These are phyloP conservation scores for Todiramphus saurophagus DNA, from an alignment of 2,113 vertebrate genomes.

Conservation along the genomic window DNA sequence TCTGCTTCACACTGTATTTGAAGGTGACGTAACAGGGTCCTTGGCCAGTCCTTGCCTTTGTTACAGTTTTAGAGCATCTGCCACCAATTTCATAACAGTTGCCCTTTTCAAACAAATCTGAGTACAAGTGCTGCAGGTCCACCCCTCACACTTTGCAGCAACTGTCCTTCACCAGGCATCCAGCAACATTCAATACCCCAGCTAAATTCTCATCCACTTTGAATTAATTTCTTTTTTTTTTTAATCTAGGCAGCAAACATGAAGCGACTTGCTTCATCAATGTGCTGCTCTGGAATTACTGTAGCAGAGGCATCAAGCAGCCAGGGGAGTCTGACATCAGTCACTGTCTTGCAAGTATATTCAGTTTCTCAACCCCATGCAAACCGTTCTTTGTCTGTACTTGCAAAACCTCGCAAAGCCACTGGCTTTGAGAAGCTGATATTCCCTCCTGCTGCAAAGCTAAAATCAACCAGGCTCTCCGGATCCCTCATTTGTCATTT, in stretches of 20 bases:
- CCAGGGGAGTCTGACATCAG: constrained; percentile 44
- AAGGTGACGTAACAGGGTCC: not conserved
- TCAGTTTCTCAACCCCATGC: constrained; percentile 54
- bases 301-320: constrained; percentile 16
- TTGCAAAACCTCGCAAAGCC: constrained; percentile 37
- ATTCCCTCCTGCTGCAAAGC: not conserved
- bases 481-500: not conserved
- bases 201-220: not conserved
- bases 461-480: not conserved
- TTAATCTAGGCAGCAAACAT: constrained; percentile 38
- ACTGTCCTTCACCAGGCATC: not conserved
- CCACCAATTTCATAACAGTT: not conserved
- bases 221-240: constrained; percentile 21
- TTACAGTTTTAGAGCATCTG: not conserved
- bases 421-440: not conserved
- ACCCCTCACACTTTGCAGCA: not conserved
- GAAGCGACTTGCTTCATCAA: constrained; percentile 54
- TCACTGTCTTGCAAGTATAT: constrained; percentile 27
- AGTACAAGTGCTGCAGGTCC: not conserved
- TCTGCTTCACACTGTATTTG: not conserved
- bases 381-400: constrained; percentile 42
- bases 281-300: constrained; percentile 31
- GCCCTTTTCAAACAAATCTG: not conserved
- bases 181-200: not conserved
- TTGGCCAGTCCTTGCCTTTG: not conserved